Conservation (phyloP, 2,888 invertebrate genomes). For the Tetheella fluctuosa region DNA sequence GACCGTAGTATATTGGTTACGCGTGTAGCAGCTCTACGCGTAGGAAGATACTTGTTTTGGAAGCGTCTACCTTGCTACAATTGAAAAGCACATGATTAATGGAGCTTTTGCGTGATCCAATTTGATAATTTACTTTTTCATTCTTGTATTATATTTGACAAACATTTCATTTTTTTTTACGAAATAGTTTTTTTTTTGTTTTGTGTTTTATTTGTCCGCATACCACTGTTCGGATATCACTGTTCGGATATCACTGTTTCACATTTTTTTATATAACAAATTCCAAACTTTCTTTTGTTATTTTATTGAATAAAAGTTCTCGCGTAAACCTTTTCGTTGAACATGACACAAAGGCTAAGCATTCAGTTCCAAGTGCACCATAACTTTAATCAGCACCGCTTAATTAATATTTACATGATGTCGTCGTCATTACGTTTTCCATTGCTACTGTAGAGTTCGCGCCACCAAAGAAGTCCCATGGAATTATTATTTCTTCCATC, state of each 20-base stretch:
- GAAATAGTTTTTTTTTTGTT: no score
- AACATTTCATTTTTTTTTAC: no score
- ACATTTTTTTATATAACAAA: no score
- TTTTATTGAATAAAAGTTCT: background rate
- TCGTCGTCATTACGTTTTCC: constrained; percentile 34
- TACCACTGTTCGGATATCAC: no score
- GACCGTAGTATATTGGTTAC: background rate
- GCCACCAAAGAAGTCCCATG: no score
- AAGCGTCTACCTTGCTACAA: background rate
- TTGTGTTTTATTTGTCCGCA: no score
- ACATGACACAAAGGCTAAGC: background rate
- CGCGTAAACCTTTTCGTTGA: background rate
- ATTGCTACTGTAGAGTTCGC: constrained; percentile 27
- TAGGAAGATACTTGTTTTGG: background rate
- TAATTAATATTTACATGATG: constrained; percentile 53
- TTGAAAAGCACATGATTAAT: background rate
- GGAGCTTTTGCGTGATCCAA: background rate
- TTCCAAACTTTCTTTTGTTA: background rate
- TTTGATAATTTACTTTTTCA: no score
- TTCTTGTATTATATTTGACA: background rate
- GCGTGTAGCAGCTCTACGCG: background rate
- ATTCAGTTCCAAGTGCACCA: constrained; percentile 22
- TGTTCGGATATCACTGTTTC: no score
- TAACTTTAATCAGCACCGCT: constrained; percentile 35
- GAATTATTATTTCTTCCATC: no score